Evolutionary conservation across 2,113 vertebrate species (phyloP).

Genomic region (Prochilodus magdalenae): DNA sequence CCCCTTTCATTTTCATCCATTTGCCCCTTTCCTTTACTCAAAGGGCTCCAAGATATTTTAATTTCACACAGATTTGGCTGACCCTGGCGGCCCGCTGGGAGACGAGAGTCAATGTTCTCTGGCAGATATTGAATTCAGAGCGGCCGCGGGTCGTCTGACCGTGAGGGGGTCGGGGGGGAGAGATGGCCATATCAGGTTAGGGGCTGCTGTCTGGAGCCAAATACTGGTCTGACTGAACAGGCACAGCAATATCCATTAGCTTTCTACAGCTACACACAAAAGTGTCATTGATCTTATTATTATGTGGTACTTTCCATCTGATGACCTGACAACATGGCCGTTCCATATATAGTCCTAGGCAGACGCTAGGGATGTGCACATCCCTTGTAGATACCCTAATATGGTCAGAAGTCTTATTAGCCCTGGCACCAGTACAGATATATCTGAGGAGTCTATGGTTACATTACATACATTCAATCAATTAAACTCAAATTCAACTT

Average conservation of each 20-base stretch:
- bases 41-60: slow-evolving; percentile 29
- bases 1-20: slow-evolving; percentile 32
- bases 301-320: not conserved
- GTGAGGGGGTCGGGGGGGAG: not conserved
- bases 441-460: too few species aligned
- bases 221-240: not conserved
- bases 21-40: slow-evolving; percentile 19
- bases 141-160: slow-evolving; percentile 11
- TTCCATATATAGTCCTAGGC: not conserved
- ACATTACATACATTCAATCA: too few species aligned
- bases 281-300: not conserved
- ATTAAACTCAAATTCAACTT: too few species aligned
- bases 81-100: slow-evolving; percentile 20
- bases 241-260: not conserved
- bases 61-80: slow-evolving; percentile 47
- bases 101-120: slow-evolving; percentile 35
- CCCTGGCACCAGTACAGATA: too few species aligned
- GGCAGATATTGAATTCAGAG: slow-evolving; percentile 45
- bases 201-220: not conserved
- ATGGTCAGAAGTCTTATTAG: too few species aligned
- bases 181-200: slow-evolving; percentile 4
- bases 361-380: too few species aligned
- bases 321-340: not conserved
- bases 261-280: not conserved
- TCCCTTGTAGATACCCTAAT: too few species aligned